These are phyloP conservation scores for Neodiprion lecontei DNA, from an alignment of 1,140 invertebrate species.

Conservation along the genomic window DNA sequence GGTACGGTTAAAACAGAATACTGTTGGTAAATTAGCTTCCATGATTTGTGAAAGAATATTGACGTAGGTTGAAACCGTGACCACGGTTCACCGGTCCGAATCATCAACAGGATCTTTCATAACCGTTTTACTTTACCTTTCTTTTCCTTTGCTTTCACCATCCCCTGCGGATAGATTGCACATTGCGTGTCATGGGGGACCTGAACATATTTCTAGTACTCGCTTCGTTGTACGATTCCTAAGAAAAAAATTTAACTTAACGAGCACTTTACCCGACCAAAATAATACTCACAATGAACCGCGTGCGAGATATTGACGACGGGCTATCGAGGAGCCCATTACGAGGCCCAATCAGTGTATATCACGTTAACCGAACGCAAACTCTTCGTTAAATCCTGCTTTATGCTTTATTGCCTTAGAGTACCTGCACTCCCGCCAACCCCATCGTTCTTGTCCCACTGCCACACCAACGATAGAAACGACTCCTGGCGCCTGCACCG, in stretches of 20 bases:
- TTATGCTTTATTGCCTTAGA: constrained; percentile 18
- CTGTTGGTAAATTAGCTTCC: too few species aligned
- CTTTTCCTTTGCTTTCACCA: too few species aligned
- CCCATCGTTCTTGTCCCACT: neutral
- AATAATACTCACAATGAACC: constrained; percentile 18
- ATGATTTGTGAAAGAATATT: too few species aligned
- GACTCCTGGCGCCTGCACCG: neutral
- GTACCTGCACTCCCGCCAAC: neutral
- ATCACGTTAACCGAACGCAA: constrained; percentile 42
- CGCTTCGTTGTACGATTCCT: too few species aligned
- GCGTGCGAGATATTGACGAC: constrained; percentile 34
- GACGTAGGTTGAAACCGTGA: too few species aligned
- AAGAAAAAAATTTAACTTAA: neutral
- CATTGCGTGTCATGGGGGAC: too few species aligned
- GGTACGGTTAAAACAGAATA: too few species aligned
- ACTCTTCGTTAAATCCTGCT: constrained; percentile 40
- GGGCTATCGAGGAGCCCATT: constrained; percentile 24
- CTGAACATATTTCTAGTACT: too few species aligned
- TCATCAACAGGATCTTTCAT: too few species aligned
- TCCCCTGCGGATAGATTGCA: too few species aligned
- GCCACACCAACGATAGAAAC: neutral
- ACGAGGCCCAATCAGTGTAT: constrained; percentile 38
- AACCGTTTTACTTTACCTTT: too few species aligned
- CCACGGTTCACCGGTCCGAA: too few species aligned
- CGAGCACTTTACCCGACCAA: constrained; percentile 6